These are phyloP conservation scores for Meloe dianella DNA, from an alignment of 2,888 invertebrate species.

Conservation along the genomic window DNA sequence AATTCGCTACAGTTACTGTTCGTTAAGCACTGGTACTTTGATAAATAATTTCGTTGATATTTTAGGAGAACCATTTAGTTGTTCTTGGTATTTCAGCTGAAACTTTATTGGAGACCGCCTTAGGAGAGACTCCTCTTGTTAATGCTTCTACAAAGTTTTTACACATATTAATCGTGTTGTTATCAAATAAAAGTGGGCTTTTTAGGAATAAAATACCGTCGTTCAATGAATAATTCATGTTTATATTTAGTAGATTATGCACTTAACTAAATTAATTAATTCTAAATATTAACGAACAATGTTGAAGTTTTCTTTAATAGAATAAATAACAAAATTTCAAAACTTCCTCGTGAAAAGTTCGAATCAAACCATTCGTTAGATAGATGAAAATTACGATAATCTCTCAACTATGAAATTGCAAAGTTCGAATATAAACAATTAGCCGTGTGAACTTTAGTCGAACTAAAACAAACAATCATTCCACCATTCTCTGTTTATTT, in stretches of 20 bases:
- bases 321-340: not conserved
- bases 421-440: not conserved
- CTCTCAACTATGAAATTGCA: not conserved
- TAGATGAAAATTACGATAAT: not conserved
- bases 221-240: not conserved
- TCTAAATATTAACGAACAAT: constrained; percentile 2
- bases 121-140: not conserved
- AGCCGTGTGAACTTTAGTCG: not conserved
- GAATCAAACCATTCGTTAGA: not conserved
- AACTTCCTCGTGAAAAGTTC: not conserved
- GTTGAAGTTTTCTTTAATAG: not conserved
- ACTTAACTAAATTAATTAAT: not conserved
- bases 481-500: too few relatives aligned
- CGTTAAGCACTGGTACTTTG: not conserved
- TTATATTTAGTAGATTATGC: not conserved
- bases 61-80: not conserved
- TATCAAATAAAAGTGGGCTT: not conserved
- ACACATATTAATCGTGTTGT: not conserved
- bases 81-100: not conserved
- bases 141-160: not conserved
- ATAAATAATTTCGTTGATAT: not conserved
- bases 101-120: not conserved
- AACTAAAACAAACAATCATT: not conserved
- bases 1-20: not conserved
- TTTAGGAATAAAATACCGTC: not conserved